Base-by-base conservation (phyloP, 2,113 vertebrate genomes). In the Megaceryle maxima region DNA sequence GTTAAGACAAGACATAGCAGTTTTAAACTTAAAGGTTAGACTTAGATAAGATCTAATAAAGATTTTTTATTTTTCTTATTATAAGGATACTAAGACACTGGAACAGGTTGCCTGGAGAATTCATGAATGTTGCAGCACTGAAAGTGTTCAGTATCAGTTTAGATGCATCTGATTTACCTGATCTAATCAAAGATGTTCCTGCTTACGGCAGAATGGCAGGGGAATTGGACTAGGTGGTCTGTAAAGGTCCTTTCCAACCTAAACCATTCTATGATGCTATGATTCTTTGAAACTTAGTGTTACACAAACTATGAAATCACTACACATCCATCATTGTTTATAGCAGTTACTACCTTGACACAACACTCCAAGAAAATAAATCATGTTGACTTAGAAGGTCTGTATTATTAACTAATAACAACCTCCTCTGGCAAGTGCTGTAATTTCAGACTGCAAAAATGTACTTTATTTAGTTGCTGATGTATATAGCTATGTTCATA, bases 1-100 rank as follows among this genome's bases (percentile, higher is more conserved):
- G 33, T 11, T 1, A 75, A 16, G 6, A 41, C 4, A 39, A 56
- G 3, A 4, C 35, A 3, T 9, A 46, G 22, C 1, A 1, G 3
- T 16, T 64, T 64, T 37, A 19, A 73, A 39, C 5, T n/a, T 9
- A 80, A 63, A 66, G 6, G 13, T 1, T 39, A 25, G 24, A 35
- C 68, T 90, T 39, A 76, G 11, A 39, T 21, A 10, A 25, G 21
- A 8, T 13, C 4, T 69, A 68, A 48, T 5, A 37, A 88, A 73
- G 7, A 22, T 46, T 46, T 46, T 50, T 8, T 37, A 37, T 37
- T 33, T 41, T 33, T 8, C 29, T 46, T 33, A 28, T 39, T 11
- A 2, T 60, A 5, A 21, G 7, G 3, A 6, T 33, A 4, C 4
- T 72, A 41, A 57, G 16, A 17, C 15, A 13, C 3, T 41, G 22